Percentiles rank a stretch among this genome's conserved stretches.
These are phyloP conservation scores for Emydoidea blandingii DNA, from an alignment of 2,797 vertebrate genomes.

Conservation along the genomic window DNA sequence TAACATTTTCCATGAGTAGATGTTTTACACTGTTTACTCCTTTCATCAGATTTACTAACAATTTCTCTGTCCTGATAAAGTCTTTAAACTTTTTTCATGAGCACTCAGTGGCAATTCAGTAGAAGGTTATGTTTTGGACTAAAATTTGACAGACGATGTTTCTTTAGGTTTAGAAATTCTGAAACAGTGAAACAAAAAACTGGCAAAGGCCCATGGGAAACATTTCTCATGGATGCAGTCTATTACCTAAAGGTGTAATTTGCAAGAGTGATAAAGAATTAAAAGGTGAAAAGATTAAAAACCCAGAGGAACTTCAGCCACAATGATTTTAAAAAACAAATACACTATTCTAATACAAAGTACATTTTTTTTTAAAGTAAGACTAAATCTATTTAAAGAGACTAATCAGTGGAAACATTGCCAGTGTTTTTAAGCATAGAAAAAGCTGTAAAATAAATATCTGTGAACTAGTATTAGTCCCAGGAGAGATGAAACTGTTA, in stretches of 20 bases:
- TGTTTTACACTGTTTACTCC: rapidly evolving
- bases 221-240: rapidly evolving
- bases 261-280: rapidly evolving
- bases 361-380: rapidly evolving
- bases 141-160: rapidly evolving
- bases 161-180: rapidly evolving
- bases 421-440: neutral
- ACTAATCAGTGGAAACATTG: constrained; percentile 29
- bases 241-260: neutral
- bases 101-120: neutral
- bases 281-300: neutral
- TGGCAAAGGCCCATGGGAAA: neutral
- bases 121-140: rapidly evolving
- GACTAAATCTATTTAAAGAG: neutral
- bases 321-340: rapidly evolving
- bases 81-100: neutral
- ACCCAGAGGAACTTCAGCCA: neutral
- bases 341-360: rapidly evolving
- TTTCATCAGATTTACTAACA: neutral
- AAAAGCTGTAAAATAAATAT: constrained; percentile 27
- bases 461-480: neutral
- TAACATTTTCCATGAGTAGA: neutral
- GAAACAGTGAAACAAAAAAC: neutral
- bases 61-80: neutral
- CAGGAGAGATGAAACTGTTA: constrained; percentile 64